Evolutionary conservation across 1,140 invertebrate species (phyloP), one percentile per base, ranked within the genome.

Genomic region (Pseudomyrmex cubaensis): DNA sequence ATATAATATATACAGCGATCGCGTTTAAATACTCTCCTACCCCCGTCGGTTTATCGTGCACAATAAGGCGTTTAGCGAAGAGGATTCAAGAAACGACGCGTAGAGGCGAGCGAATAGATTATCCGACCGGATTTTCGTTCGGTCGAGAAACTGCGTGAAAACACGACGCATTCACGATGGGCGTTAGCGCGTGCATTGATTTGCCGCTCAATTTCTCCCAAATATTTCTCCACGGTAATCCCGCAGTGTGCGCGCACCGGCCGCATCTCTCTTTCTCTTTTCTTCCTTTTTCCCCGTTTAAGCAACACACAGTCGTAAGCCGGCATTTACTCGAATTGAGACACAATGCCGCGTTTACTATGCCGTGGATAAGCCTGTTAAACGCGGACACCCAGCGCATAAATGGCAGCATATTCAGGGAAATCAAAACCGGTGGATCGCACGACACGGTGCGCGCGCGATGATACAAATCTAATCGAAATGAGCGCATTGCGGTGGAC

Each of bases 111-210:
- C 20, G 83, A 80, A 5, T 35, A 35, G 82, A 87, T 89, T 89
- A 87, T 89, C 87, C 82, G 12, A 8, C 3, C n/a, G 82, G 77
- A 82, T 89, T 87, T 87, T 86, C 59, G 59, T 3, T 69, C 77
- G 48, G 13, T 63, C 76, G 22, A 35, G 35, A 82, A 89, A 83
- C 59, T 75, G 12, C 63, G 48, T 87, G 86, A 87, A 87, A 87
- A 89, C 84, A 89, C 66, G 74, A n/a, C 48, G 76, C 57, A 90
- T 90, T 89, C 50, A 85, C 13, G 46, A 52, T 25, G 66, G 75
- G 89, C 88, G 89, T 89, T 82, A 90, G 67, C 82, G 89, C 88
- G 77, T 89, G 85, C 88, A 90, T 87, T 82, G 78, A 87, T 90
- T 90, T 89, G 35, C 69, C 89, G 89, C 89, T 90, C 89, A 89